Evolutionary conservation across 2,113 vertebrate species (phyloP).

Genomic region (Cryptoleucopteryx plumbea): DNA sequence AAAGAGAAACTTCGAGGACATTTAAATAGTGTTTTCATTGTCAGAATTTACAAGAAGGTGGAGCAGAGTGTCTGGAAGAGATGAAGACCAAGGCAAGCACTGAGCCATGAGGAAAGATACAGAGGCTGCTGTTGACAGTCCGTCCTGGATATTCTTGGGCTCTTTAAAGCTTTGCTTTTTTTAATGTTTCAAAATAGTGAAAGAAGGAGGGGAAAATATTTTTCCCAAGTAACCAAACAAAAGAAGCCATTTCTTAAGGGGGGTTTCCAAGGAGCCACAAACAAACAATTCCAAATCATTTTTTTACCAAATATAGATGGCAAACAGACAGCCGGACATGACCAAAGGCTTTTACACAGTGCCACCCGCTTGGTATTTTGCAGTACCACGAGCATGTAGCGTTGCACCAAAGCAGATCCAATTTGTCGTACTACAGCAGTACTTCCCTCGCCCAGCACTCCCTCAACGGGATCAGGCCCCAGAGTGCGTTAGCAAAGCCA

Average conservation of each 20-base stretch:
- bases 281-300: constrained; percentile 22
- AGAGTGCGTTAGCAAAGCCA: fast-evolving
- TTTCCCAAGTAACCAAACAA: constrained; percentile 42
- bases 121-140: not conserved
- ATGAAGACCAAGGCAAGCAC: not conserved
- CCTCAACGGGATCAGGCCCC: not conserved
- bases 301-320: constrained; percentile 39
- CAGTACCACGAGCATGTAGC: fast-evolving
- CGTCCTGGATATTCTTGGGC: not conserved
- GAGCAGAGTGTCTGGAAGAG: constrained; percentile 19
- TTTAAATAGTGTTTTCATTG: constrained; percentile 42
- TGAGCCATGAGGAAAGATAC: not conserved
- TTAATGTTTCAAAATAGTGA: not conserved
- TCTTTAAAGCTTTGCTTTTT: not conserved
- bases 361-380: not conserved
- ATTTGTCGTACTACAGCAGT: fast-evolving
- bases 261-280: constrained; percentile 50
- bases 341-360: fast-evolving
- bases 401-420: fast-evolving
- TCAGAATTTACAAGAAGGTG: constrained; percentile 48
- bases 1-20: constrained; percentile 53
- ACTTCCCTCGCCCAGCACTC: fast-evolving
- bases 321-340: not conserved
- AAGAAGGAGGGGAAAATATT: not conserved
- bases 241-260: not conserved